Percentiles rank a stretch among this genome's conserved stretches.
These are phyloP conservation scores for Drosophila rellima DNA, from an alignment of 2,888 invertebrate species.

Conservation along the genomic window DNA sequence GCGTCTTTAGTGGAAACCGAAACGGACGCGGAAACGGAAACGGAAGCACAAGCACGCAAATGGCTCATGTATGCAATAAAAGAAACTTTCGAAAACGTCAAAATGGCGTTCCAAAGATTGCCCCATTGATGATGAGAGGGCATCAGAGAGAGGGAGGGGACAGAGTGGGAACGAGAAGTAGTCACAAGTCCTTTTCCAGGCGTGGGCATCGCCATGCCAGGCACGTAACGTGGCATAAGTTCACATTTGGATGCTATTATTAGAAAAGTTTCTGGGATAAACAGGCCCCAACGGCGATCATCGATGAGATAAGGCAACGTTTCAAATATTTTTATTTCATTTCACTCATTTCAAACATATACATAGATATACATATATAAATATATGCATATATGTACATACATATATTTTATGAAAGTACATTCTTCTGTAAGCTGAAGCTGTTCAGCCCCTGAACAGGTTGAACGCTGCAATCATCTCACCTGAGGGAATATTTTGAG, in stretches of 20 bases:
- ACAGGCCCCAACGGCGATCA: slow-evolving; percentile 77
- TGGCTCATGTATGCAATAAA: slow-evolving; percentile 83
- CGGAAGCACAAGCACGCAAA: slow-evolving; percentile 76
- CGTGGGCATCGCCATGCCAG: slow-evolving; percentile 64
- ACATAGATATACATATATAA: slow-evolving; percentile 5
- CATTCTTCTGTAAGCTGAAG: not conserved
- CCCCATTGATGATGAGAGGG: slow-evolving; percentile 66
- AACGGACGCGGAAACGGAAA: slow-evolving; percentile 45
- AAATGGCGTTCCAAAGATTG: slow-evolving; percentile 80
- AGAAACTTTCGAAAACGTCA: slow-evolving; percentile 81
- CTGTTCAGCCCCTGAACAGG: not conserved
- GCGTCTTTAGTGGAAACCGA: slow-evolving; percentile 60
- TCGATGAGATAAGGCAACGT: slow-evolving; percentile 64
- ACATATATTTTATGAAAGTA: not conserved
- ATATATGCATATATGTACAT: too few species aligned
- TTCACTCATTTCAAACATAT: too few species aligned
- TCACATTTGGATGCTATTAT: slow-evolving; percentile 82
- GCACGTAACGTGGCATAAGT: slow-evolving; percentile 76
- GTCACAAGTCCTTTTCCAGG: slow-evolving; percentile 11
- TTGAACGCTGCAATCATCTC: not conserved
- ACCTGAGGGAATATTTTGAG: slow-evolving; percentile 11
- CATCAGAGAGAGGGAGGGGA: not conserved
- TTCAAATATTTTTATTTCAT: slow-evolving; percentile 60
- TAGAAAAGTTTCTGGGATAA: slow-evolving; percentile 75
- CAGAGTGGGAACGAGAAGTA: not conserved